Conservation (phyloP, 2,888 invertebrate genomes). For the Eupeodes latifasciatus region DNA sequence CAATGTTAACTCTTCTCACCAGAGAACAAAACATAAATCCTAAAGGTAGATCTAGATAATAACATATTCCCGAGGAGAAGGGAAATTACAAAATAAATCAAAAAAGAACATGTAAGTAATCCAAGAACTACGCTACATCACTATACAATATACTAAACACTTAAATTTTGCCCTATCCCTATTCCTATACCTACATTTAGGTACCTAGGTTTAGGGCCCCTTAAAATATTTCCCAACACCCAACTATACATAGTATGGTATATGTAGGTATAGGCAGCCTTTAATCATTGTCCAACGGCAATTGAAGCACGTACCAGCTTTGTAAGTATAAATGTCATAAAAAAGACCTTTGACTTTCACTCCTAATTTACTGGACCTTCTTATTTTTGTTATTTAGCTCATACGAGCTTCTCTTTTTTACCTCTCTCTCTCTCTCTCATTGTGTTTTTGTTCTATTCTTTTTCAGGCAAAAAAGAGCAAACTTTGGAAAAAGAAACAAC, state of each 20-base stretch:
- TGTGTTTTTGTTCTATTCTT: neutral
- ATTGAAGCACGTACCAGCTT: constrained; percentile 49
- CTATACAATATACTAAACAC: neutral
- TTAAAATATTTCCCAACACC: constrained; percentile 39
- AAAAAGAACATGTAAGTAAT: constrained; percentile 4
- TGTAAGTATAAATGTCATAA: constrained; percentile 42
- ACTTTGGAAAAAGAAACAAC: neutral
- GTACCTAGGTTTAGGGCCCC: too few relatives aligned
- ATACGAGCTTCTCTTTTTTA: neutral
- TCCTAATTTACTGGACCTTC: constrained; percentile 42
- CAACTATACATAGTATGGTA: neutral
- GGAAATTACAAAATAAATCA: constrained; percentile 26
- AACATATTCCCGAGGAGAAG: neutral
- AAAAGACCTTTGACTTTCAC: constrained; percentile 38
- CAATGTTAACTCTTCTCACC: constrained; percentile 4
- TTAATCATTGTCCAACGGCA: constrained; percentile 48
- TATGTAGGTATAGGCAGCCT: neutral
- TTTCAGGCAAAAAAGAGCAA: neutral
- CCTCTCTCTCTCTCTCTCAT: neutral
- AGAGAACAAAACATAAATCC: neutral
- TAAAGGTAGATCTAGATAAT: neutral
- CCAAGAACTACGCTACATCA: too few relatives aligned
- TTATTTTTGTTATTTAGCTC: neutral
- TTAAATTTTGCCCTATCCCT: constrained; percentile 17
- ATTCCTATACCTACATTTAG: neutral